Evolutionary conservation across 2,113 vertebrate genomes (phyloP).

Genomic region (Saiga tatarica): DNA sequence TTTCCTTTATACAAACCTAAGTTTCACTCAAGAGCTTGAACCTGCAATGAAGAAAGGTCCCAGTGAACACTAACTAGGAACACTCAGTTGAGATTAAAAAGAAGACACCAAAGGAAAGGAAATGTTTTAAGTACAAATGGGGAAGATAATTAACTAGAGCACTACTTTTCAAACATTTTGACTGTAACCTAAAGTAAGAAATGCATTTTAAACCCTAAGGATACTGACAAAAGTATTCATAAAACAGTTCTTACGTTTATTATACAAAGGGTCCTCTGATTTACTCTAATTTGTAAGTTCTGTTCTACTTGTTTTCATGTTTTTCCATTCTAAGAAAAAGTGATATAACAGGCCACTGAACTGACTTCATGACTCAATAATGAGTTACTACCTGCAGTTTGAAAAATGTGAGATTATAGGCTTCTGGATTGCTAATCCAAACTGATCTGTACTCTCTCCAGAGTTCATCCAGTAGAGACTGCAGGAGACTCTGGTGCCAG

Average conservation of each 20-base stretch:
- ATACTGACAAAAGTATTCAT: neutral
- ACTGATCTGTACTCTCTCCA: neutral
- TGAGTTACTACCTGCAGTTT: neutral
- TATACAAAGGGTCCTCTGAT: neutral
- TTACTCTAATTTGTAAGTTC: neutral
- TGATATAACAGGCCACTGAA: neutral
- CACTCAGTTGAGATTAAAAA: neutral
- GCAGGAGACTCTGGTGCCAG: neutral
- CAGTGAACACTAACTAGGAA: neutral
- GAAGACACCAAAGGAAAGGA: neutral
- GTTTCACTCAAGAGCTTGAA: neutral
- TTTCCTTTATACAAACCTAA: neutral
- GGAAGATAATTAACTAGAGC: neutral
- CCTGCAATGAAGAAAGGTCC: neutral
- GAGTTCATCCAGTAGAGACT: neutral
- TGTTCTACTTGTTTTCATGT: neutral
- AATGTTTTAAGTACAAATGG: neutral
- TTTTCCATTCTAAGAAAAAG: neutral
- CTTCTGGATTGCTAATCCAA: neutral
- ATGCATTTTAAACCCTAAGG: neutral
- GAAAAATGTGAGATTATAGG: neutral
- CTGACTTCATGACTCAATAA: neutral
- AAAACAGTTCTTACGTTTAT: neutral
- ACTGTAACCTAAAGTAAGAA: neutral
- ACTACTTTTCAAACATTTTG: neutral